These are phyloP conservation scores for Xylophagus ater DNA, from an alignment of 2,888 invertebrate species.

Conservation along the genomic window DNA sequence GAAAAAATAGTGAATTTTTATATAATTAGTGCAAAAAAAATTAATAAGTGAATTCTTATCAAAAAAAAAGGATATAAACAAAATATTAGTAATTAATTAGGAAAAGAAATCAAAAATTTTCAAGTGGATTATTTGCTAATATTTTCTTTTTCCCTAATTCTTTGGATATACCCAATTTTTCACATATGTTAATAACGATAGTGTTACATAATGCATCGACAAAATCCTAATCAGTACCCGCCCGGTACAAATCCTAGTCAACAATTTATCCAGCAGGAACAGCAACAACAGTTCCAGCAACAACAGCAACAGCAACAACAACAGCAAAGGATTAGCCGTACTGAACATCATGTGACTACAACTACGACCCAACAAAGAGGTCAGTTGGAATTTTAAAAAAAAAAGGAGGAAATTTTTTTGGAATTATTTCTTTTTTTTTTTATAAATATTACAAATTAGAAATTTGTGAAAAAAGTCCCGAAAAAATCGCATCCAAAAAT, in stretches of 20 bases:
- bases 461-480: too few species aligned
- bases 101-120: too few species aligned
- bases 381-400: slow-evolving; percentile 34
- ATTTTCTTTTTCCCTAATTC: slow-evolving; percentile 18
- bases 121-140: slow-evolving; percentile 13
- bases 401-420: not conserved
- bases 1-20: not conserved
- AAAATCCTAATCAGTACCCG: slow-evolving; percentile 45
- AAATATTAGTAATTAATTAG: not conserved
- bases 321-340: slow-evolving; percentile 53
- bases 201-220: slow-evolving; percentile 63
- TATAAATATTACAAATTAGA: too few species aligned
- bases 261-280: slow-evolving; percentile 40
- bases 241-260: slow-evolving; percentile 48
- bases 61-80: not conserved
- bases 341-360: slow-evolving; percentile 69
- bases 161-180: slow-evolving; percentile 28
- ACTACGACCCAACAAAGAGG: slow-evolving; percentile 66
- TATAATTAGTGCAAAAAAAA: not conserved
- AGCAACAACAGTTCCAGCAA: slow-evolving; percentile 42
- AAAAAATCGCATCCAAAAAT: too few species aligned
- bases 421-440: slow-evolving; percentile 2
- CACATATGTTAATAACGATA: too few species aligned
- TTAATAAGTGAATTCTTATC: not conserved
- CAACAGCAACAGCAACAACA: slow-evolving; percentile 40